Conservation (phyloP, 2,888 invertebrate genomes). For the Ennomos quercinarius region DNA sequence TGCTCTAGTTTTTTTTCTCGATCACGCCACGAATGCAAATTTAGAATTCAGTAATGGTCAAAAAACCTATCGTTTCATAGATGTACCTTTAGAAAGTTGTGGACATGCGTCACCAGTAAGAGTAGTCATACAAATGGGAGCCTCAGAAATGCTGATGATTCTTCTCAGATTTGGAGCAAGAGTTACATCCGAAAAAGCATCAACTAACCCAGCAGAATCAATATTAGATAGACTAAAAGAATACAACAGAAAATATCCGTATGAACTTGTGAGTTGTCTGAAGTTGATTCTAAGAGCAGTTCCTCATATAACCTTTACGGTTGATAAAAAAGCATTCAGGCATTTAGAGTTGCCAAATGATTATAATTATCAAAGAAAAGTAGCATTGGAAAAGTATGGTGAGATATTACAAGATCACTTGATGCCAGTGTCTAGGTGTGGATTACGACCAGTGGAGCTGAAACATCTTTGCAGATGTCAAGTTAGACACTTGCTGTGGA, state of each 20-base stretch:
- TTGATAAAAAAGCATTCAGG: slow-evolving; percentile 63
- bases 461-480: slow-evolving; percentile 91
- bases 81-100: slow-evolving; percentile 93
- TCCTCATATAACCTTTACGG: slow-evolving; percentile 83
- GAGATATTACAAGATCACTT: slow-evolving; percentile 85
- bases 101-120: slow-evolving; percentile 90
- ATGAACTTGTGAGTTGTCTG: slow-evolving; percentile 89
- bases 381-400: slow-evolving; percentile 72
- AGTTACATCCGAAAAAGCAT: slow-evolving; percentile 84
- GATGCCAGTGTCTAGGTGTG: slow-evolving; percentile 86
- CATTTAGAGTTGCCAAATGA: slow-evolving; percentile 68
- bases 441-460: slow-evolving; percentile 87
- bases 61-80: slow-evolving; percentile 87
- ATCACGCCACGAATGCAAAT: slow-evolving; percentile 89
- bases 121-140: slow-evolving; percentile 90
- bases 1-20: slow-evolving; percentile 91
- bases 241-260: slow-evolving; percentile 87
- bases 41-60: slow-evolving; percentile 82
- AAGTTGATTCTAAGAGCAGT: slow-evolving; percentile 88
- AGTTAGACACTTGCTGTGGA: slow-evolving; percentile 87
- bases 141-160: slow-evolving; percentile 90
- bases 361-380: slow-evolving; percentile 77
- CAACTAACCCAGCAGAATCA: slow-evolving; percentile 87
- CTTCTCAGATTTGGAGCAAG: slow-evolving; percentile 90
- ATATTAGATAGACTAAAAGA: slow-evolving; percentile 88